A percentile compares a stretch with the other conserved stretches of the same genome.
Evolutionary conservation across 2,113 vertebrate genomes (phyloP).

Genomic region (Gavia stellata): DNA sequence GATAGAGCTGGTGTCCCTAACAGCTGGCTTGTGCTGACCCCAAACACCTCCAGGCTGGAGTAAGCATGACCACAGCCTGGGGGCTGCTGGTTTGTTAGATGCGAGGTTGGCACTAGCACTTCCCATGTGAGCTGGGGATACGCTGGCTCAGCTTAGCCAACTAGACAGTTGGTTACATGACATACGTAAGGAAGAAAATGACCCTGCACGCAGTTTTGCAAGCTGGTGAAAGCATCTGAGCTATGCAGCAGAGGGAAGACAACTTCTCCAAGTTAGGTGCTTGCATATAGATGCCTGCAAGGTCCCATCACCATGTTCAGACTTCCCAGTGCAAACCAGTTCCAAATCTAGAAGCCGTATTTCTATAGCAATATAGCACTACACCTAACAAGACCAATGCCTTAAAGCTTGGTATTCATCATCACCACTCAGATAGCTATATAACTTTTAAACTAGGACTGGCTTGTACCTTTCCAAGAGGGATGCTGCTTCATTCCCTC

Average conservation of each 20-base stretch:
- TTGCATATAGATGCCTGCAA: background rate
- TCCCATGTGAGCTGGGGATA: background rate
- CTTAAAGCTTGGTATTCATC: background rate
- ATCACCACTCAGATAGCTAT: background rate
- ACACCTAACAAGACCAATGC: background rate
- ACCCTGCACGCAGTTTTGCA: background rate
- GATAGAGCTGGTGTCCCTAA: background rate
- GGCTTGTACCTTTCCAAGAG: background rate
- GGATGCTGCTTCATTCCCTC: background rate
- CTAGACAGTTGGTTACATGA: background rate
- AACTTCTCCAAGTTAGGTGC: background rate
- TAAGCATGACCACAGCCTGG: background rate
- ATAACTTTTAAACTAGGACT: background rate
- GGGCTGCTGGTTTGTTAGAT: background rate
- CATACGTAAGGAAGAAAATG: fast-evolving
- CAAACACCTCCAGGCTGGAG: background rate
- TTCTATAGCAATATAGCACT: background rate
- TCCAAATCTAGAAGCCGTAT: background rate
- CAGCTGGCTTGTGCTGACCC: background rate
- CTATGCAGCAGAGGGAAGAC: background rate
- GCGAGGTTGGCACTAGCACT: background rate
- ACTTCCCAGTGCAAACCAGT: background rate
- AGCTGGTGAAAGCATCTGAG: background rate
- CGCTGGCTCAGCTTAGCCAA: background rate
- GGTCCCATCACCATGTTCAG: background rate